phyloP scores from a whole-genome alignment of 2,113 vertebrate species.

The Phocoena phocoena region DNA sequence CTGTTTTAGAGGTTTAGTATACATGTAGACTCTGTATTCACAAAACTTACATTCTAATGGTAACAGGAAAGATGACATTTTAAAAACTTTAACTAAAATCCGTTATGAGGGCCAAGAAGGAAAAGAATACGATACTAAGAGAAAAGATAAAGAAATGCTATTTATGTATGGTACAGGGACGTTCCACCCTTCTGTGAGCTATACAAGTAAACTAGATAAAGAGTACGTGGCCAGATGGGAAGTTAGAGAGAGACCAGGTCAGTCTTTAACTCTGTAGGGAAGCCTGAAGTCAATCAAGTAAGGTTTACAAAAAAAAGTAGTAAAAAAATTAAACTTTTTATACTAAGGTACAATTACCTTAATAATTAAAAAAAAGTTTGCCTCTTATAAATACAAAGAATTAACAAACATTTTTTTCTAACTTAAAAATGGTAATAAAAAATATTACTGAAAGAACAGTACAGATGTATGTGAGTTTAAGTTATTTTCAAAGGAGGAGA shows the following conservation, averaged over 20 bases:
- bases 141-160: background rate
- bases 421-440: background rate
- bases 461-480: background rate
- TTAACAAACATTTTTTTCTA: slow-evolving; percentile 5
- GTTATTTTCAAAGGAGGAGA: background rate
- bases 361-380: background rate
- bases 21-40: background rate
- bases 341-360: background rate
- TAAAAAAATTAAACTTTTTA: background rate
- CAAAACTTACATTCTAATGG: background rate
- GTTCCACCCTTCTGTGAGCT: background rate
- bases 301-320: background rate
- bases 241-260: background rate
- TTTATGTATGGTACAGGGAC: background rate
- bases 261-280: background rate
- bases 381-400: background rate
- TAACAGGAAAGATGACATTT: background rate
- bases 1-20: background rate
- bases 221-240: background rate
- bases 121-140: background rate
- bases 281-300: background rate
- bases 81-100: background rate
- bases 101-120: background rate
- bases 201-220: background rate
- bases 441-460: background rate